Percentiles rank a stretch among this genome's conserved stretches.
phyloP scores from a whole-genome alignment of 2,888 invertebrate species.

The Lochmaea crataegi region DNA sequence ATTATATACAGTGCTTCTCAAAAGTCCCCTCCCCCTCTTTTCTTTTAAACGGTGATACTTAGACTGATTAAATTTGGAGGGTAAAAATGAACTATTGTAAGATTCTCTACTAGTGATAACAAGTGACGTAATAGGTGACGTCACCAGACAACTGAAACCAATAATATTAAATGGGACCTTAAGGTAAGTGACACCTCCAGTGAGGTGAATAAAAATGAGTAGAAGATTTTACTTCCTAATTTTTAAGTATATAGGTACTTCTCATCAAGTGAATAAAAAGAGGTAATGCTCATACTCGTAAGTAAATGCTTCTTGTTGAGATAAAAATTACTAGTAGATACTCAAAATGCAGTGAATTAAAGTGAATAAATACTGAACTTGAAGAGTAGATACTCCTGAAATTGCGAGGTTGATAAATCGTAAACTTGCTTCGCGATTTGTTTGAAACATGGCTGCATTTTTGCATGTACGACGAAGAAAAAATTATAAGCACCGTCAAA shows the following conservation, averaged over 20 bases:
- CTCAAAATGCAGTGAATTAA: neutral
- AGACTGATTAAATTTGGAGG: too few relatives aligned
- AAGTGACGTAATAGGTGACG: too few relatives aligned
- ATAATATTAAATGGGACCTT: too few relatives aligned
- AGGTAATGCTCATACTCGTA: conserved; percentile 6
- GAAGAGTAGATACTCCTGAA: conserved; percentile 8
- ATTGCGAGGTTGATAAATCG: conserved; percentile 6
- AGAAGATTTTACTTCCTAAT: conserved; percentile 55
- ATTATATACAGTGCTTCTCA: too few relatives aligned
- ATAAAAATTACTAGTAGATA: conserved; percentile 13
- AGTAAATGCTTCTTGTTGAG: conserved; percentile 8
- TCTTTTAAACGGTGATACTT: too few relatives aligned
- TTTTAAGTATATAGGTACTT: conserved; percentile 12
- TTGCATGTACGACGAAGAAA: conserved; percentile 4
- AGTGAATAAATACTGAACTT: neutral
- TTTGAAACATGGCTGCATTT: conserved; percentile 12
- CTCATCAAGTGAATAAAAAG: conserved; percentile 7
- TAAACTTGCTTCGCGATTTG: conserved; percentile 8
- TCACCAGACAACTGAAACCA: too few relatives aligned
- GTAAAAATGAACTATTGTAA: too few relatives aligned
- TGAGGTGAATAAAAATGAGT: conserved; percentile 4
- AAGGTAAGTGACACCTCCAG: too few relatives aligned
- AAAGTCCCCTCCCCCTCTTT: too few relatives aligned
- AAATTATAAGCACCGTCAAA: conserved; percentile 13
- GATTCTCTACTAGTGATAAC: too few relatives aligned